phyloP scores from a whole-genome alignment of 2,113 vertebrate genomes.

The Octodon degus region DNA sequence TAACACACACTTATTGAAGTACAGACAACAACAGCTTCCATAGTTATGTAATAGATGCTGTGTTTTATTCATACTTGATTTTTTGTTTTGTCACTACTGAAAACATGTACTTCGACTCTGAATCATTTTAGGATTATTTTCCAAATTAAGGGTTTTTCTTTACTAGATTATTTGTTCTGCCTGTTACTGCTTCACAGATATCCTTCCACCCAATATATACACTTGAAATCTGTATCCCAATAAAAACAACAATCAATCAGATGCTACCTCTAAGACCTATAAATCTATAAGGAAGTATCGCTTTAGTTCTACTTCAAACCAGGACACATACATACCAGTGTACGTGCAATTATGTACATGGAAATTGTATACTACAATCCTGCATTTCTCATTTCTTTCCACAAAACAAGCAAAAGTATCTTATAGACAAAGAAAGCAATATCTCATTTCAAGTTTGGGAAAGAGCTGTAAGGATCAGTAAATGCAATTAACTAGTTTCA shows the following conservation, averaged over 20 bases:
- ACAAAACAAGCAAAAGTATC: conserved; percentile 35
- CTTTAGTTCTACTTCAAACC: background rate
- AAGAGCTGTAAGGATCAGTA: conserved; percentile 14
- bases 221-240: background rate
- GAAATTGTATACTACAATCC: background rate
- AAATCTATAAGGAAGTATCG: background rate
- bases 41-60: background rate
- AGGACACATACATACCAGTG: background rate
- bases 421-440: conserved; percentile 31
- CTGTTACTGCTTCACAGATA: background rate
- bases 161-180: background rate
- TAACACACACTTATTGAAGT: background rate
- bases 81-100: background rate
- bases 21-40: background rate
- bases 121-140: background rate
- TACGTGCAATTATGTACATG: background rate
- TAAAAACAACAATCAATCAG: background rate
- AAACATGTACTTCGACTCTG: background rate
- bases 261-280: background rate
- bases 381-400: background rate
- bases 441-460: conserved; percentile 13
- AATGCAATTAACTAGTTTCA: conserved; percentile 42
- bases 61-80: background rate
- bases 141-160: background rate
- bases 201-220: background rate